Evolutionary conservation across 2,888 invertebrate species (phyloP).

Genomic region (Tetragonisca angustula): DNA sequence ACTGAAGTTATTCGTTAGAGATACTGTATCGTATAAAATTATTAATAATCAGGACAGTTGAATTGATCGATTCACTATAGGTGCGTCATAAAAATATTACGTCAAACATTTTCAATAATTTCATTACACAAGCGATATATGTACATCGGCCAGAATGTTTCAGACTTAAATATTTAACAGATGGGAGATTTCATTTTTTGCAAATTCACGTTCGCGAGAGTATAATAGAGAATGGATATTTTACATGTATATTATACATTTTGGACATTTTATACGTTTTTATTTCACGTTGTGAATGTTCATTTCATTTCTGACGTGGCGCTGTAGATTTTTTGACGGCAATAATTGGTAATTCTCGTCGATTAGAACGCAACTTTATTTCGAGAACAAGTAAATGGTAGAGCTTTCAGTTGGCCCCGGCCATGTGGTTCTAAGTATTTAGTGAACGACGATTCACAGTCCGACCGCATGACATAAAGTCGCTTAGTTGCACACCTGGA

Average conservation of each 20-base stretch:
- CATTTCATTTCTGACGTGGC: neutral
- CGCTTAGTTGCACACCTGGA: slow-evolving; percentile 35
- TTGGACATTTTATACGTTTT: too few species aligned
- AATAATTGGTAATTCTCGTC: neutral
- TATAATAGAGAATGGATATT: neutral
- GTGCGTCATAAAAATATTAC: too few species aligned
- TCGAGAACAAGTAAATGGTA: slow-evolving; percentile 19
- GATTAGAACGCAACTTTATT: neutral
- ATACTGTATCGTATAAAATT: neutral
- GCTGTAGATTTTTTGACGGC: too few species aligned
- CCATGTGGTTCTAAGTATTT: slow-evolving; percentile 49
- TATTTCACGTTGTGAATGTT: neutral
- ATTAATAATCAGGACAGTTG: too few species aligned
- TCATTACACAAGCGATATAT: too few species aligned
- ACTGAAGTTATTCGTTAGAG: neutral
- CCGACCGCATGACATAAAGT: slow-evolving; percentile 39
- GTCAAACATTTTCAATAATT: too few species aligned
- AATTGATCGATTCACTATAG: too few species aligned
- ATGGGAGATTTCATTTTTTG: too few species aligned
- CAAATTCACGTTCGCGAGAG: too few species aligned
- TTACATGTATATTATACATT: too few species aligned
- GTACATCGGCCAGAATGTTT: too few species aligned
- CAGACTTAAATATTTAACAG: too few species aligned
- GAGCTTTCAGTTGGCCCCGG: slow-evolving; percentile 13
- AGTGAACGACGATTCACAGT: slow-evolving; percentile 39